These are phyloP conservation scores for Hetaerina titia DNA, from an alignment of 2,888 invertebrate species.

Conservation along the genomic window DNA sequence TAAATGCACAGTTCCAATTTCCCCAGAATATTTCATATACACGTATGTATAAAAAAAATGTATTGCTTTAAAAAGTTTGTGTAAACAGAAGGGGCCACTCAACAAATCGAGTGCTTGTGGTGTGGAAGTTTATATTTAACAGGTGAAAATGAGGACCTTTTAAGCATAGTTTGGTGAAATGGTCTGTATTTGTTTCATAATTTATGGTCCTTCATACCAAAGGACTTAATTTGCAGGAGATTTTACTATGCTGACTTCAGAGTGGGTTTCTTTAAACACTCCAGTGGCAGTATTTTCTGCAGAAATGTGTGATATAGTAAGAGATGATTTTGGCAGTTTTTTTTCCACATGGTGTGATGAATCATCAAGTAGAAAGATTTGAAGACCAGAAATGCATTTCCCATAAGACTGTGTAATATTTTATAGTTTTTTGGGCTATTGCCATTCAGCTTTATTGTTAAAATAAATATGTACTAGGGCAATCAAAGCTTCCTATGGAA, in stretches of 20 bases:
- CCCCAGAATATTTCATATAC: too few species aligned
- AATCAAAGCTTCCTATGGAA: not conserved
- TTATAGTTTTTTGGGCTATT: not conserved
- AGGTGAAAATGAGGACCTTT: too few species aligned
- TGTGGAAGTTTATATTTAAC: too few species aligned
- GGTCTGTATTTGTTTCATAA: not conserved
- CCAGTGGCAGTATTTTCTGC: not conserved
- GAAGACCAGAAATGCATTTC: constrained; percentile 56
- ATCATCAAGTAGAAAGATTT: not conserved
- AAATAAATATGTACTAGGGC: not conserved
- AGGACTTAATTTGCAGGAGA: too few species aligned
- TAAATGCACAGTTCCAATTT: too few species aligned
- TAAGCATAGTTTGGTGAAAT: not conserved
- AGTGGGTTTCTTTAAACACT: too few species aligned
- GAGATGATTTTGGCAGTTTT: not conserved
- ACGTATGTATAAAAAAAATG: too few species aligned
- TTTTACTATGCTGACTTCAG: too few species aligned
- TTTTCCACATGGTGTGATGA: not conserved
- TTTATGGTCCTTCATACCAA: not conserved
- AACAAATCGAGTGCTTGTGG: too few species aligned
- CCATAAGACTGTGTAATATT: not conserved
- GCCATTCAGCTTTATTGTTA: not conserved
- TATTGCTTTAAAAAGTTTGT: too few species aligned
- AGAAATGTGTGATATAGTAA: not conserved
- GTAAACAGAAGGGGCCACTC: too few species aligned